A percentile compares a stretch with the other conserved stretches of the same genome.
These are phyloP conservation scores for Nebria brevicollis DNA, from an alignment of 2,888 invertebrate genomes.

Conservation along the genomic window DNA sequence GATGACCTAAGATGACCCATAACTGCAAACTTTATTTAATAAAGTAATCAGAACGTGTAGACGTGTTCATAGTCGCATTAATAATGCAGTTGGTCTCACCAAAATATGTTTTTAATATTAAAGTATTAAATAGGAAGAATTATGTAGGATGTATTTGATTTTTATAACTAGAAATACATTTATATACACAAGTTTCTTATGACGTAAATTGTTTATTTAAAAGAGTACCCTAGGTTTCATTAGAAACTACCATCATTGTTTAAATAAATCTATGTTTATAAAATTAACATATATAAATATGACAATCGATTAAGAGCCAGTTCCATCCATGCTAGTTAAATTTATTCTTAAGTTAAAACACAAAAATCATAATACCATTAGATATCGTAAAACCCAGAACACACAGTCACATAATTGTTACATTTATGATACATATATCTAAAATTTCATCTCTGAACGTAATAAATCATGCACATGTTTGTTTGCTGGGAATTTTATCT, in stretches of 20 bases:
- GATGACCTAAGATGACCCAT: too few species aligned
- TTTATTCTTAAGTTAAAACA: not conserved
- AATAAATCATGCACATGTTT: not conserved
- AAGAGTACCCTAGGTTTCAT: constrained; percentile 38
- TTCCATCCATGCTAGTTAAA: not conserved
- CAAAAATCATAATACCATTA: not conserved
- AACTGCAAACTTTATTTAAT: too few species aligned
- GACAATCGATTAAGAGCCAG: not conserved
- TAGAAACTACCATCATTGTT: constrained; percentile 37
- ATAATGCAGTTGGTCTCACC: too few species aligned
- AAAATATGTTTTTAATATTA: too few species aligned
- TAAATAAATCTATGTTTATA: constrained; percentile 40
- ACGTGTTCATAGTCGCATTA: too few species aligned
- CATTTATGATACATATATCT: too few species aligned
- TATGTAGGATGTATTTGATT: too few species aligned
- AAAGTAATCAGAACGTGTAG: too few species aligned
- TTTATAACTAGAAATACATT: not conserved
- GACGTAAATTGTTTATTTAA: constrained; percentile 42
- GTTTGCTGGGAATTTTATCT: constrained; percentile 8
- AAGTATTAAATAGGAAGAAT: too few species aligned
- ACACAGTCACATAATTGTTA: too few species aligned
- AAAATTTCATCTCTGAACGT: not conserved
- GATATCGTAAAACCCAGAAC: too few species aligned
- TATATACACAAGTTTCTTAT: constrained; percentile 7
- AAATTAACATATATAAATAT: constrained; percentile 32